Percentiles rank a stretch among this genome's conserved stretches.
These are phyloP conservation scores for Aurelia aurita DNA, from an alignment of 30 jellyfish, hydroid and myxozoan genomes.

Conservation along the genomic window DNA sequence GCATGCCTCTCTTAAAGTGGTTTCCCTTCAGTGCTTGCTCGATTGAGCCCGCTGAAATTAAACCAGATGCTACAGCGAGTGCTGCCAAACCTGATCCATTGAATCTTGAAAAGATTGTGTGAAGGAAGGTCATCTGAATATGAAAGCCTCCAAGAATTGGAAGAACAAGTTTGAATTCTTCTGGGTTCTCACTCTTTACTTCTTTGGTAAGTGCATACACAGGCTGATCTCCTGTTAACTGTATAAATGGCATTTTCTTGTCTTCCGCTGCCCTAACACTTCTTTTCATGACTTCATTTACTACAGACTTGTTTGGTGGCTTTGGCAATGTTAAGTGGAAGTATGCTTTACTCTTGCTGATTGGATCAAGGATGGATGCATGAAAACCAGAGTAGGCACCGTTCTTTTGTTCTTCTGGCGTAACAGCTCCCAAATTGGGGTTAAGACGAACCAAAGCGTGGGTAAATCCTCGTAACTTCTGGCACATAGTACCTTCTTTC, in stretches of 20 bases:
- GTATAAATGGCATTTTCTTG: conserved; percentile 34
- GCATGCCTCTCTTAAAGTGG: conserved; percentile 7
- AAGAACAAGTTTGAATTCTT: conserved; percentile 24
- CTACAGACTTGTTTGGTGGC: conserved; percentile 44
- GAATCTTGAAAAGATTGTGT: conserved; percentile 19
- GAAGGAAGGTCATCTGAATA: conserved; percentile 32
- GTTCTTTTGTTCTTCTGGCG: conserved; percentile 42
- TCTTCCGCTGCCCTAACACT: conserved; percentile 2
- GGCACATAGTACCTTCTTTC: conserved; percentile 20
- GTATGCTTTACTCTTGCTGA: conserved; percentile 48
- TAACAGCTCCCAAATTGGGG: conserved; percentile 14
- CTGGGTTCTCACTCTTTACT: conserved; percentile 27
- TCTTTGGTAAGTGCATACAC: conserved; percentile 25
- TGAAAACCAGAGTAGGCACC: conserved; percentile 39
- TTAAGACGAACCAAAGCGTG: conserved; percentile 48
- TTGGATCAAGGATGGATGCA: background rate
- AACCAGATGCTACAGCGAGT: conserved; percentile 29
- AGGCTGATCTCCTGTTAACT: conserved; percentile 50
- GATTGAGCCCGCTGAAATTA: conserved; percentile 30
- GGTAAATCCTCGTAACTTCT: conserved; percentile 41
- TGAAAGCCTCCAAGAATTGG: conserved; percentile 41
- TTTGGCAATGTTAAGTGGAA: conserved; percentile 33
- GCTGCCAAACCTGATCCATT: conserved; percentile 15
- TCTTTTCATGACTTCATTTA: conserved; percentile 37
- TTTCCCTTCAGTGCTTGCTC: conserved; percentile 20